Evolutionary conservation across 2,113 vertebrate genomes (phyloP), one percentile per base, ranked within the genome.

Genomic region (Engystomops pustulosus): DNA sequence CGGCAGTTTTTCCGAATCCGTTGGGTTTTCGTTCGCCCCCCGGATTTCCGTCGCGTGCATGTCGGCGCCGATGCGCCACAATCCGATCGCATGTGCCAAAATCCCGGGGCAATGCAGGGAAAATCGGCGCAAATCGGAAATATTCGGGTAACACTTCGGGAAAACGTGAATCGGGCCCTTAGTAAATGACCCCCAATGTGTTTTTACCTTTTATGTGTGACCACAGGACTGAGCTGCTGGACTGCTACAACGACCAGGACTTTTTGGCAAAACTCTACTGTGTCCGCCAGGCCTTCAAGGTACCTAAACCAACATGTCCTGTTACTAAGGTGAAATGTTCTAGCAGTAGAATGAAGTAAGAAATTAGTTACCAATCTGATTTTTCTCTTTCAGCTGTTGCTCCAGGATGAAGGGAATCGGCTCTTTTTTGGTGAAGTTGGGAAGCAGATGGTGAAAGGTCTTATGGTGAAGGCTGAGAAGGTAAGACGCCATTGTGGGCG

Each of bases 191-290:
- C n/a, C n/a, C n/a, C n/a, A n/a, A n/a, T n/a, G n/a, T n/a, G n/a
- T n/a, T n/a, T n/a, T n/a, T n/a, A n/a, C n/a, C n/a, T n/a, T n/a
- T n/a, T n/a, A n/a, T n/a, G n/a, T n/a, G n/a, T n/a, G n/a, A n/a
- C n/a, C n/a, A n/a, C 77, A 95, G 95, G 89, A 95, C 95, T 1
- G 97, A 98, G 87, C 88, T 99, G 81, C 91, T 99, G 85, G 96
- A 96, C 90, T 99, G 98, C 92, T 98, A 95, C 87, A 95, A 92
- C 0, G 96, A 99, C 89, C 95, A 98, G 76, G 98, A 99, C 91
- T 99, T 99, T 87, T 93, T 99, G 3, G 95, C 98, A 0, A 99
- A 99, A 89, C 94, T 99, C 69, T 96, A 99, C 5, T 99, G 98
- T 14, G 91, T 99, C 85, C 95, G 98, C 75, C 96, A 98, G 91